Base-by-base conservation (phyloP, 2,797 vertebrate species). In the Bufotes viridis region DNA sequence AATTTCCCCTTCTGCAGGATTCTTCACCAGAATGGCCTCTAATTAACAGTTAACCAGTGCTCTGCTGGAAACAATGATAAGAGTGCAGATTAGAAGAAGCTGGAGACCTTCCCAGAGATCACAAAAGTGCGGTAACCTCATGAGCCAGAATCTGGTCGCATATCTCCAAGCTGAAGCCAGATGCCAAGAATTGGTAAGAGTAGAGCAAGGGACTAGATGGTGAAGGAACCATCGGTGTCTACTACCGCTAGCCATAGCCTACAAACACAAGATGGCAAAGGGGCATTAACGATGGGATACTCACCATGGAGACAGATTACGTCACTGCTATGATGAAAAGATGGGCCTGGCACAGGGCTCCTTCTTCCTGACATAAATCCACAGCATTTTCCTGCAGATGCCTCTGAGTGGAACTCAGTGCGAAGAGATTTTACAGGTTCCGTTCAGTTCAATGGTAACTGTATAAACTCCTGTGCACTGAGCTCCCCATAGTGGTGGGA, bases 41-140 rank as follows among this genome's bases (percentile, higher is more conserved):
- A 82, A 89, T 89, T 89, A 89, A 42, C 65, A 65, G 58, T 60
- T 78, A 86, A 86, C 69, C 85, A 80, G 70, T 70, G 60, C 42
- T 70, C 69, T 55, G 17, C 49, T 78, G 70, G 51, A 83, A 29
- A 82, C 11, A 14, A 84, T 60, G 78, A 89, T 76, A 82, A 76
- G 70, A 78, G 58, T 67, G 57, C 61, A 61, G 26, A 60, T 34
- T 24, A 20, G 49, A 65, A n/a, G 10, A 60, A 24, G 69, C 84
- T 69, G 49, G 69, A 78, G 88, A 89, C 58, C 78, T 70, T 82
- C 84, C 24, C 3, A 51, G 13, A 12, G 13, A 51, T 58, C 2
- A 13, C 13, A 17, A 82, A 72, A 42, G 51, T 34, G 29, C 69
- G 15, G 24, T 70, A 67, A 75, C 29, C 29, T 34, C 2, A 3